Evolutionary conservation across 1,140 invertebrate genomes (phyloP).

Genomic region (Drosophila funebris): DNA sequence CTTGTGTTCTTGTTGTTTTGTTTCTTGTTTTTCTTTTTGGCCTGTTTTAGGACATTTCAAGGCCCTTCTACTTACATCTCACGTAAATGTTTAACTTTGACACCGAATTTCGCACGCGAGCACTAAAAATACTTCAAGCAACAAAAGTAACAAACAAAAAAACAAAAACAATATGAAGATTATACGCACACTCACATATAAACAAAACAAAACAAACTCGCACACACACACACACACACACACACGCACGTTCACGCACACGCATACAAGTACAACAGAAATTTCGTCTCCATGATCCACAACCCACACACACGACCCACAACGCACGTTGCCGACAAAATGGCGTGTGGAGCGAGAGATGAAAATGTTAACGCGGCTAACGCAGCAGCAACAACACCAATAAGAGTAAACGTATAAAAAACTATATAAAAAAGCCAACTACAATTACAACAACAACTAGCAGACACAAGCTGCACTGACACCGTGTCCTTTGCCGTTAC

Average conservation of each 20-base stretch:
- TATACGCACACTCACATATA: background rate
- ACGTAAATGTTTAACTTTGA: constrained; percentile 61
- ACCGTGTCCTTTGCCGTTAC: constrained; percentile 14
- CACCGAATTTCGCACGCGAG: constrained; percentile 66
- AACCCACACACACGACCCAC: constrained; percentile 2
- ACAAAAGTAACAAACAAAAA: background rate
- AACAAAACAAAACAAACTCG: constrained; percentile 28
- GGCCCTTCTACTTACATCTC: constrained; percentile 61
- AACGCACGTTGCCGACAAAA: constrained; percentile 49
- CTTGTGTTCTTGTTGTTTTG: constrained; percentile 8
- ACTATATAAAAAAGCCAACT: background rate
- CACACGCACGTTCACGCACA: constrained; percentile 24
- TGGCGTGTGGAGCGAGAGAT: constrained; percentile 32
- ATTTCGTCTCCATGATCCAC: constrained; percentile 18
- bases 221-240: constrained; percentile 12
- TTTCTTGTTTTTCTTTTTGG: constrained; percentile 18
- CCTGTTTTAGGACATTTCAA: constrained; percentile 64
- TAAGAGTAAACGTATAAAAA: background rate
- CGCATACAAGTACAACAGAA: constrained; percentile 19
- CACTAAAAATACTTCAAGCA: constrained; percentile 67
- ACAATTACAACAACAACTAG: background rate
- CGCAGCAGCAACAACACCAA: constrained; percentile 13
- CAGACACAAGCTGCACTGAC: background rate
- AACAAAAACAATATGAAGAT: constrained; percentile 22
- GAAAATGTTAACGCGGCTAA: constrained; percentile 25